Percentiles rank a stretch among this genome's conserved stretches.
These are phyloP conservation scores for Leucosticte australis DNA, from an alignment of 2,113 vertebrate genomes.

Conservation along the genomic window DNA sequence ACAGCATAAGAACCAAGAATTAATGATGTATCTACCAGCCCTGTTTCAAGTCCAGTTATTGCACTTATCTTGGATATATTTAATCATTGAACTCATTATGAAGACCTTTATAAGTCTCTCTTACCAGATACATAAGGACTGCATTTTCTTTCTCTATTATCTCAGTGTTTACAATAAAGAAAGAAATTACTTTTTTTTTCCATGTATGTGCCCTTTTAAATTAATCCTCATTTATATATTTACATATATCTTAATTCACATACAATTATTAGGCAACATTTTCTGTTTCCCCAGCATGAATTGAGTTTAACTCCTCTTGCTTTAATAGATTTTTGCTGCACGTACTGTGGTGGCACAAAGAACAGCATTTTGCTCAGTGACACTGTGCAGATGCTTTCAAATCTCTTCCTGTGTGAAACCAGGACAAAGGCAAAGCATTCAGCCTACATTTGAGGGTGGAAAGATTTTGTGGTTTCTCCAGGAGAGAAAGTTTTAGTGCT, in stretches of 20 bases:
- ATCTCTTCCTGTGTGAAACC: neutral
- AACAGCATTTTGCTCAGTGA: neutral
- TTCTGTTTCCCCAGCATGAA: neutral
- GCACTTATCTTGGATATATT: neutral
- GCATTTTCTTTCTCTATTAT: neutral
- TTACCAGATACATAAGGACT: neutral
- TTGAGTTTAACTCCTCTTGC: neutral
- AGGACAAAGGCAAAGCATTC: neutral
- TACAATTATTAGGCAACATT: neutral
- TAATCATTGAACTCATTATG: neutral
- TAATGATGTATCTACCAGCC: neutral
- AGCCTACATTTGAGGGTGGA: neutral
- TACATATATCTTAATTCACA: neutral
- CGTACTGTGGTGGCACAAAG: neutral
- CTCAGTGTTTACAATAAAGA: neutral
- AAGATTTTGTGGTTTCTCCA: neutral
- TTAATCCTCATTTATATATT: neutral
- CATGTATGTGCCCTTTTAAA: neutral
- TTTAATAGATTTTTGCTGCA: neutral
- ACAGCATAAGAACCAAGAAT: neutral
- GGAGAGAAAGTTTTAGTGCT: neutral
- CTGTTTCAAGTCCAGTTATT: neutral
- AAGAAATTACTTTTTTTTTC: neutral
- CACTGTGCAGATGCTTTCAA: conserved; percentile 17
- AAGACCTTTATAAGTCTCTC: neutral